Evolutionary conservation across 2,888 invertebrate genomes (phyloP), one percentile per base, ranked within the genome.

Genomic region (Diabrotica balteata): DNA sequence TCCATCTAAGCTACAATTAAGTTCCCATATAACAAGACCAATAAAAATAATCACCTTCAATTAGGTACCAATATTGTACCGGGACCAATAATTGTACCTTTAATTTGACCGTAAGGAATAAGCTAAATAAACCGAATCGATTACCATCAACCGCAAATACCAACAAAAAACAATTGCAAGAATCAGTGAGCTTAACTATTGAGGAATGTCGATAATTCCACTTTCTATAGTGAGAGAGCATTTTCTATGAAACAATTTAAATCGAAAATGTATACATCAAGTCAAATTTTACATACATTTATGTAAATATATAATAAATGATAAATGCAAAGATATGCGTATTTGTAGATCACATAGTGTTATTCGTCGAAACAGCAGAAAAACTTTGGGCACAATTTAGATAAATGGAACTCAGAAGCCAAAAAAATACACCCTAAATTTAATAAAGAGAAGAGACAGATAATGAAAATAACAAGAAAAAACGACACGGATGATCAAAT

Each of bases 111-210:
- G 70, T 71, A 76, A 73, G 73, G 79, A 80, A 80, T 79, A 78
- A 76, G 75, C 77, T 70, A 77, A 80, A 80, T 80, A 78, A 81
- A 79, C 79, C 78, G 79, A 80, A 80, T 77, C 80, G 80, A 80
- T 80, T 80, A 80, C 79, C 80, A 79, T 80, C 79, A 79, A 80
- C 80, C 77, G 77, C 77, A 77, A 76, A 76, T 75, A 76, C 74
- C 72, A 66, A 69, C 72, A 75, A 59, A 59, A 76, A 76, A 76
- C 76, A 75, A 78, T 77, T 71, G 78, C 73, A 79, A 79, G 78
- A 79, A 80, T 70, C 76, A 63, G 73, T 71, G 77, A 74, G 76
- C 72, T 75, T 68, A 76, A 73, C 76, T 76, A 78, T 77, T 72
- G 72, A 72, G 75, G 78, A 79, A 80, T 80, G 78, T 73, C 77